These are phyloP conservation scores for Pemphigus obesinymphae DNA, from an alignment of 1,140 invertebrate species.

Conservation along the genomic window DNA sequence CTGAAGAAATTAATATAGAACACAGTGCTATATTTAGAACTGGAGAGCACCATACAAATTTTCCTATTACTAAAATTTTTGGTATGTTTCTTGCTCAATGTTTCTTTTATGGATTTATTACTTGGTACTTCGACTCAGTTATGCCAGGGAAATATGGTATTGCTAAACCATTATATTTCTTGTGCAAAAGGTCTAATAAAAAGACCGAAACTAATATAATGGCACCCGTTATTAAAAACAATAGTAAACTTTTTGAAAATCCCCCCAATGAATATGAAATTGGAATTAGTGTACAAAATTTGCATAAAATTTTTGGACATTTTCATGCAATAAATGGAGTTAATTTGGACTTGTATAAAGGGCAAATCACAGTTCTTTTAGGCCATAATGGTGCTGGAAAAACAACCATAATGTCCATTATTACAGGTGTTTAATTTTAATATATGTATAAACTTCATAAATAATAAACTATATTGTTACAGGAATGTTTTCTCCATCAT, in stretches of 20 bases:
- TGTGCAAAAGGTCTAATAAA: conserved; percentile 17
- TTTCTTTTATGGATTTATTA: conserved; percentile 38
- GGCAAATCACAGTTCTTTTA: conserved; percentile 79
- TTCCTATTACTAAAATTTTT: conserved; percentile 37
- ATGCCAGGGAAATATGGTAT: conserved; percentile 45
- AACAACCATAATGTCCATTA: conserved; percentile 67
- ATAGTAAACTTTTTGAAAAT: conserved; percentile 28
- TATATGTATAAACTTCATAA: not conserved
- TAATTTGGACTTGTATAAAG: conserved; percentile 50
- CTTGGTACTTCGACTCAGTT: conserved; percentile 43
- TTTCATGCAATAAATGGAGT: conserved; percentile 45
- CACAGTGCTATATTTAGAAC: conserved; percentile 19
- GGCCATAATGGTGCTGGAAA: conserved; percentile 88
- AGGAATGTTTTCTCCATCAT: conserved; percentile 61
- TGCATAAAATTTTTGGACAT: conserved; percentile 47
- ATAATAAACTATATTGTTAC: not conserved
- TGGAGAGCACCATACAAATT: conserved; percentile 3
- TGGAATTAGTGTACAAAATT: conserved; percentile 47
- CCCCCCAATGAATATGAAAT: conserved; percentile 41
- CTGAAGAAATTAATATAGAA: conserved; percentile 4
- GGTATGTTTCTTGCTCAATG: conserved; percentile 40
- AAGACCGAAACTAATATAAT: not conserved
- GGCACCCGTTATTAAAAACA: not conserved
- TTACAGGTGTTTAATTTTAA: conserved; percentile 44
- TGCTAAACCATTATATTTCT: conserved; percentile 44